Evolutionary conservation across 1,140 invertebrate species (phyloP), one percentile per base, ranked within the genome.

Genomic region (Neotoxoptera formosana): DNA sequence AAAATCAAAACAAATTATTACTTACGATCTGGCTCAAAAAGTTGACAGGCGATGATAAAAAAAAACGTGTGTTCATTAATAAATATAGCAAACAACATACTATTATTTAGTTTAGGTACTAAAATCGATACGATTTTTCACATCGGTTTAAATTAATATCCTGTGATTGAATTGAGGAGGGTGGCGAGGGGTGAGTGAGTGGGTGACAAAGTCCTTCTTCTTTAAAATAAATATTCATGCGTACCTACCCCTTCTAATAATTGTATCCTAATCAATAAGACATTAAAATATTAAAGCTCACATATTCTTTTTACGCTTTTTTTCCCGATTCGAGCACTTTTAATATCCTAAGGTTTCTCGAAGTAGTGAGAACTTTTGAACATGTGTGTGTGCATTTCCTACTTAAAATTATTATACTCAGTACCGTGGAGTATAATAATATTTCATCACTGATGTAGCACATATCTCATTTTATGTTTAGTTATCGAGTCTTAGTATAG

Each of bases 1-100:
- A 76, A 91, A 91, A 91, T 23, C 11, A 90, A 7, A 90, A 34
- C 7, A 53, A 34, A n/a, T 34, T 76, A 76, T 76, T 67, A 76
- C 60, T 76, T 17, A 34, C n/a, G 30, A 20, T 76, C 41, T 41
- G 41, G 41, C 41, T 41, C 60, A 17, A n/a, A 76, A n/a, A n/a
- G 30, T 30, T 20, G n/a, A 7, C 30, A 0, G 0, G 11, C 2
- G 11, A 67, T 4, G 4, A 67, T n/a, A 76, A 34, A n/a, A 76
- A 67, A 60, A 67, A 76, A 17, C 11, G 11, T 67, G 11, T 11
- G 30, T 30, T 67, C 11, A n/a, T 67, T 67, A n/a, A 67, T n/a
- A 20, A n/a, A 53, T n/a, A 67, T n/a, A 76, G 14, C 30, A 7
- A 76, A 76, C 23, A 76, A 76, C 4, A 6, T n/a, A n/a, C n/a